Evolutionary conservation across 2,888 invertebrate genomes (phyloP), one percentile per base, ranked within the genome.

Genomic region (Drosophila infuscata): DNA sequence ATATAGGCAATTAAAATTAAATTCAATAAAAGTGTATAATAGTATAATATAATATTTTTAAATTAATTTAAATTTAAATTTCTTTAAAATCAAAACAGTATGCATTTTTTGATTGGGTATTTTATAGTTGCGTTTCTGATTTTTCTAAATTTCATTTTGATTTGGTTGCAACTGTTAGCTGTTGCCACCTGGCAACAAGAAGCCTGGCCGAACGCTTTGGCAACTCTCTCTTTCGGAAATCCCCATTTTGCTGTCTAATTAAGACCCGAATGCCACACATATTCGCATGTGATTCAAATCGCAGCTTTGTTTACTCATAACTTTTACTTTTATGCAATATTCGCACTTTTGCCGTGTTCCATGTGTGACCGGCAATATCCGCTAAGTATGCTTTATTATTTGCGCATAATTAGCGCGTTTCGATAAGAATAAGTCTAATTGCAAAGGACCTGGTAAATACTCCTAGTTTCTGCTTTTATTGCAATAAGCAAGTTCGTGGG

Each of bases 321-420:
- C 70, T 67, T 63, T 81, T 74, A 58, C 69, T 65, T 74, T 72
- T 81, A 38, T 73, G 83, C 85, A 41, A 36, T 36, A 66, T 59
- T 72, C 74, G 82, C 85, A 87, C 57, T 81, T 86, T 86, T 66
- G 62, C 17, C 38, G 8, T 41, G 53, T 51, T 51, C 9, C 65
- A 59, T 53, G 61, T 73, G 65, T 64, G 81, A 49, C 38, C 58
- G 63, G 48, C 61, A 54, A 32, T 63, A 58, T 52, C 58, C 71
- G 41, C 60, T 61, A 71, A 81, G 76, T 70, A 53, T 70, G 71
- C 71, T 58, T 69, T 62, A 65, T 79, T 88, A 83, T 88, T 82
- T 88, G 85, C 76, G 78, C 88, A 78, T 78, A 88, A 88, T 88
- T 88, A 87, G 87, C 80, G 79, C 69, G 68, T 80, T 83, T 83